phyloP scores from a whole-genome alignment of 2,888 invertebrate species.

The Malthinus flaveolus region DNA sequence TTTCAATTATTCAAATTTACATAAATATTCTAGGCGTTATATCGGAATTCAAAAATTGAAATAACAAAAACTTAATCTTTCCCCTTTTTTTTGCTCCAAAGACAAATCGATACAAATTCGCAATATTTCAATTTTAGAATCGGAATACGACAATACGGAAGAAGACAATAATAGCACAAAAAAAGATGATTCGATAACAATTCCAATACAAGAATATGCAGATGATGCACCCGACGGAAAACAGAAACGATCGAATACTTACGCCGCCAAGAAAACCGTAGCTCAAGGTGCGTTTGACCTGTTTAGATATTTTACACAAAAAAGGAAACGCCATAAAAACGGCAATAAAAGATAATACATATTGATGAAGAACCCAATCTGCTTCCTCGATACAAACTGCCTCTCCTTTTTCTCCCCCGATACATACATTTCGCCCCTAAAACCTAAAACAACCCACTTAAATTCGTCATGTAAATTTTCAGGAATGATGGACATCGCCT shows the following conservation, averaged over 20 bases:
- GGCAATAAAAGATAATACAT: too few relatives aligned
- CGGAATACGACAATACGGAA: conserved; percentile 21
- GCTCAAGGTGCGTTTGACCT: conserved; percentile 54
- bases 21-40: conserved; percentile 8
- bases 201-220: conserved; percentile 17
- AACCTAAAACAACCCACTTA: too few relatives aligned
- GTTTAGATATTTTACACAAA: neutral
- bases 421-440: too few relatives aligned
- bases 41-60: neutral
- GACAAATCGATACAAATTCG: neutral
- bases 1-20: conserved; percentile 7
- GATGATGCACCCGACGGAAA: conserved; percentile 14
- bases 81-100: too few relatives aligned
- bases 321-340: conserved; percentile 7
- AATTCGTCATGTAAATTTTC: conserved; percentile 25
- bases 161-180: conserved; percentile 22
- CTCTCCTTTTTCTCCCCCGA: too few relatives aligned
- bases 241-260: conserved; percentile 45
- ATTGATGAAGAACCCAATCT: too few relatives aligned
- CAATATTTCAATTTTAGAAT: conserved; percentile 18
- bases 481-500: conserved; percentile 73
- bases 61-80: too few relatives aligned
- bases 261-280: conserved; percentile 63
- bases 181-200: conserved; percentile 12
- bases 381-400: too few relatives aligned